Evolutionary conservation across 1,140 invertebrate species (phyloP).

Genomic region (Luehdorfia chinensis): DNA sequence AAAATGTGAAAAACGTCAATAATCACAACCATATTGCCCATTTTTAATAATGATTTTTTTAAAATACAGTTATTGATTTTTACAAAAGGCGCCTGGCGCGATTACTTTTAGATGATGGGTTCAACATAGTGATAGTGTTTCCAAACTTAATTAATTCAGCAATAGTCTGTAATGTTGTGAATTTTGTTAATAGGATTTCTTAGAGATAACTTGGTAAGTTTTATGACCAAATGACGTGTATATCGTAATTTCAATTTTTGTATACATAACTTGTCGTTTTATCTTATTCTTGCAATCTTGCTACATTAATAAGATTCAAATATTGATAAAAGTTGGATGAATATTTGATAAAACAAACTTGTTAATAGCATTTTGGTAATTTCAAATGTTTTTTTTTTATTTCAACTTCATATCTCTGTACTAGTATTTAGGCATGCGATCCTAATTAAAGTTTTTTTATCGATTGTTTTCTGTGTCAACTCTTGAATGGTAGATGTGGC

Average conservation of each 20-base stretch:
- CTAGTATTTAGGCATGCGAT: no score
- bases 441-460: no score
- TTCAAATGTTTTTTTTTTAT: no score
- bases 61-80: slow-evolving; percentile 58
- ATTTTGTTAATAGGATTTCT: slow-evolving; percentile 38
- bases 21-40: slow-evolving; percentile 51
- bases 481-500: no score
- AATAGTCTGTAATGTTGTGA: slow-evolving; percentile 38
- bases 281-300: slow-evolving; percentile 14
- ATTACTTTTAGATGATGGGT: not conserved
- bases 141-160: slow-evolving; percentile 19
- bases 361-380: no score
- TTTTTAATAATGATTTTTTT: slow-evolving; percentile 46
- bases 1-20: slow-evolving; percentile 44
- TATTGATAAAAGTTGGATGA: no score
- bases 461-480: no score
- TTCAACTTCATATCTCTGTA: no score
- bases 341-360: no score
- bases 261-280: slow-evolving; percentile 4
- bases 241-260: slow-evolving; percentile 26
- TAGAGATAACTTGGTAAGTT: slow-evolving; percentile 46
- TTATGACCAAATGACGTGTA: slow-evolving; percentile 61
- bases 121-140: slow-evolving; percentile 1
- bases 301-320: no score
- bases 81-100: slow-evolving; percentile 31